Base-by-base conservation (phyloP, 2,797 vertebrate species). In the Oophaga sylvatica region DNA sequence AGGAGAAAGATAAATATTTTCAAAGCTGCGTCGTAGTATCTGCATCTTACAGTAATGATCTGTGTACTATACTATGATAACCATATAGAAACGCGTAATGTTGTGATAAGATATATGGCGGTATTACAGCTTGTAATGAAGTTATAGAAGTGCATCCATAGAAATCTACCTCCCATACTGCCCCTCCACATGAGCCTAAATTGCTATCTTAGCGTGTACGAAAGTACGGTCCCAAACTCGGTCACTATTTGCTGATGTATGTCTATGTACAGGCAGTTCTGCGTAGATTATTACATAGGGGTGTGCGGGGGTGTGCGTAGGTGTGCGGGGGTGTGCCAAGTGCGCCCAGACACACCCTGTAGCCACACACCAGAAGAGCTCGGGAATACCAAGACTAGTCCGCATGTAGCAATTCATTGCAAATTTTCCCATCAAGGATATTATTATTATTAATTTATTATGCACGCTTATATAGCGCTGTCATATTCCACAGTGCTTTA, bases 1-100 rank as follows among this genome's bases (percentile, higher is more conserved):
- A 85, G 41, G 10, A 65, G 70, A 75, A 75, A 19, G 57, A 70
- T 41, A 26, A 41, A 53, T 19, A 48, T 56, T 82, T 67, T 82
- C 31, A 63, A 63, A 63, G 79, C 59, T 45, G 22, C 20, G 29
- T 22, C 8, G 17, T n/a, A 45, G 59, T 80, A 80, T 80, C 78
- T 80, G 78, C 57, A 0, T 35, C 9, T 2, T 62, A 5, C 79
- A 80, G 79, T 31, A 1, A 59, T 8, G 79, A 20, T 3, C 78
- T 9, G n/a, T 29, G 53, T 11, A 48, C 11, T 67, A 16, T 35
- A 15, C 29, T 70, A 12, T 29, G 45, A 26, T 67, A 67, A 0
- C n/a, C 35, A 22, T 45, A 73, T 19, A 45, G 15, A 31, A 6
- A 10, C 16, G 26, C 19, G 31, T 41, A 75, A 11, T 75, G 22